phyloP scores from a whole-genome alignment of 1,140 invertebrate genomes.

The Drosophila saltans region DNA sequence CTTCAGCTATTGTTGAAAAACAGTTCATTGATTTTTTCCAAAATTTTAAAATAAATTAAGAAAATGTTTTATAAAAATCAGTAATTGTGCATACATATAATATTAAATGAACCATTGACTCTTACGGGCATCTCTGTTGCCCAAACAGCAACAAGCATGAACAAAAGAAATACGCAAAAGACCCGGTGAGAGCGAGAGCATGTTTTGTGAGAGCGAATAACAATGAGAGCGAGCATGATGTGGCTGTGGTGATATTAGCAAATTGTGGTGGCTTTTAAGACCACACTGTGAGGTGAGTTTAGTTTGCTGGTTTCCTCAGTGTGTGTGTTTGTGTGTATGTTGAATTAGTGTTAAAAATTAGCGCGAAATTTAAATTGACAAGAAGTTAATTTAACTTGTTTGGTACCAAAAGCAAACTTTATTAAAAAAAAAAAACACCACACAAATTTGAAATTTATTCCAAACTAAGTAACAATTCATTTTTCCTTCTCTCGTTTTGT shows the following conservation, averaged over 20 bases:
- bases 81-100: background rate
- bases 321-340: background rate
- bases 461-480: conserved; percentile 32
- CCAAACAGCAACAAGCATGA: conserved; percentile 11
- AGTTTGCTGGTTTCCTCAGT: background rate
- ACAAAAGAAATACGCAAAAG: conserved; percentile 17
- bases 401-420: conserved; percentile 25
- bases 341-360: background rate
- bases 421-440: conserved; percentile 38
- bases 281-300: conserved; percentile 4
- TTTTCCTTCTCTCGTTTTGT: conserved; percentile 23
- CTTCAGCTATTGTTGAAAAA: too few species aligned
- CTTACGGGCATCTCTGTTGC: conserved; percentile 5
- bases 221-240: conserved; percentile 15
- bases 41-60: too few species aligned
- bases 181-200: background rate
- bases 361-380: conserved; percentile 32
- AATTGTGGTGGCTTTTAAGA: background rate
- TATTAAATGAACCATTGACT: conserved; percentile 8
- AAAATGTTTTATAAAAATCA: too few species aligned
- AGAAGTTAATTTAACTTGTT: background rate
- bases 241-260: conserved; percentile 12
- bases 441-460: conserved; percentile 1
- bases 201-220: conserved; percentile 6
- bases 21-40: too few species aligned